Evolutionary conservation across 2,888 invertebrate species (phyloP), one percentile per base, ranked within the genome.

Genomic region (Temnothorax rugatulus): DNA sequence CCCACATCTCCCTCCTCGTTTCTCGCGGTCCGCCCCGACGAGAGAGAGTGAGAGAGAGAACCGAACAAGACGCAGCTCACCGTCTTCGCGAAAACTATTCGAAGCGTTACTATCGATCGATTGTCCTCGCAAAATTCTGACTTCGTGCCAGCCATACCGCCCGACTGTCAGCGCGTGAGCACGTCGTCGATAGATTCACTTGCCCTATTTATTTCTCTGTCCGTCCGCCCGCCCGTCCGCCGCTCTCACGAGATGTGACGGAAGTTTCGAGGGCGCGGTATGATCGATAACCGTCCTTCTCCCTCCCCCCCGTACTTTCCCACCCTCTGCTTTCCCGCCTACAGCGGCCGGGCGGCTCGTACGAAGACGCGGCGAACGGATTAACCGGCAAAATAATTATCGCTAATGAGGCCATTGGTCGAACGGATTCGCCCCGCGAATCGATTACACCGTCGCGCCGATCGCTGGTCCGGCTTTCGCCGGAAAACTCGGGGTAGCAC

Each of bases 71-170:
- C 73, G 18, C 59, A 68, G 77, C 83, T 86, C 84, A 76, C 79
- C 74, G 76, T 54, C 54, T 47, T 64, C 38, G 77, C 76, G 84
- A 84, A 86, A 83, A 82, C 83, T 84, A 29, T 66, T 82, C 88
- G 89, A 81, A 71, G 85, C 83, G 44, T 83, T 85, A 83, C 83
- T 54, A 83, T 83, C 86, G 85, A 83, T 90, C 89, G 90, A 90
- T 90, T 90, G 89, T 90, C 90, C 90, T 90, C 90, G 90, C 89
- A 89, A 86, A 82, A 83, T 87, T 86, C 86, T 83, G 82, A 85
- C 82, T 73, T 81, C 47, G 59, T 82, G 77, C 73, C 83, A 74
- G 75, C n/a, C 50, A 52, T 66, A 59, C 59, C 57, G 44, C 77
- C 25, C 52, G 77, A 61, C 59, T 85, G 82, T 84, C 71, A 71